Evolutionary conservation across 2,888 invertebrate species (phyloP).

Genomic region (Cheilosia vulpina): DNA sequence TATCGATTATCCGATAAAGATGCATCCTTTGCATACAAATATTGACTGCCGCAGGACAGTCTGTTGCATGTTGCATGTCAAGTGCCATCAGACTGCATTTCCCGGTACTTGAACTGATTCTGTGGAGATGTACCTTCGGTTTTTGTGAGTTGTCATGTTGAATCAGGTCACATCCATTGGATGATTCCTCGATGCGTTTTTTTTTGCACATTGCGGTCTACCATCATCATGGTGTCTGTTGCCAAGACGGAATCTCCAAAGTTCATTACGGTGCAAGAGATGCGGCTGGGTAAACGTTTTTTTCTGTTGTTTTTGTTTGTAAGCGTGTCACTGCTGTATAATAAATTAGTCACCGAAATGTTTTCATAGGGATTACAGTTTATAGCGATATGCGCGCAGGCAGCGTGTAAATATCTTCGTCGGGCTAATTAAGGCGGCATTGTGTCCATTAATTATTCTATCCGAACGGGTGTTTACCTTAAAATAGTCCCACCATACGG

Average conservation of each 20-base stretch:
- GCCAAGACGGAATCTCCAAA: conserved; percentile 19
- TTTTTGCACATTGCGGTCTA: conserved; percentile 29
- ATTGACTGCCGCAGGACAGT: conserved; percentile 42
- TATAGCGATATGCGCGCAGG: conserved; percentile 35
- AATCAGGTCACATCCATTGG: conserved; percentile 66
- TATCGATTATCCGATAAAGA: conserved; percentile 71
- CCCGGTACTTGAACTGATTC: conserved; percentile 63
- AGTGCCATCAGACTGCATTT: conserved; percentile 63
- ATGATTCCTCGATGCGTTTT: background rate
- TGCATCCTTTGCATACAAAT: conserved; percentile 40
- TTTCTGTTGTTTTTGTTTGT: background rate
- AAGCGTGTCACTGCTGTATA: conserved; percentile 32
- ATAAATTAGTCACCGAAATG: conserved; percentile 67
- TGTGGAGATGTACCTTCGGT: conserved; percentile 23
- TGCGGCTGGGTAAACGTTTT: background rate
- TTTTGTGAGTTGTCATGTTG: conserved; percentile 64
- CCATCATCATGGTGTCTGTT: conserved; percentile 10
- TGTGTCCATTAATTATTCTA: conserved; percentile 64
- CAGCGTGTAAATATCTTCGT: conserved; percentile 60
- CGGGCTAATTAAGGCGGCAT: conserved; percentile 63
- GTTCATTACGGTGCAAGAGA: conserved; percentile 21
- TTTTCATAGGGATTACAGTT: conserved; percentile 61
- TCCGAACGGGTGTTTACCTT: conserved; percentile 44
- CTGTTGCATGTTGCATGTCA: conserved; percentile 63
- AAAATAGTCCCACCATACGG: conserved; percentile 53